phyloP scores from a whole-genome alignment of 2,113 vertebrate genomes.

The Carassius carassius region DNA sequence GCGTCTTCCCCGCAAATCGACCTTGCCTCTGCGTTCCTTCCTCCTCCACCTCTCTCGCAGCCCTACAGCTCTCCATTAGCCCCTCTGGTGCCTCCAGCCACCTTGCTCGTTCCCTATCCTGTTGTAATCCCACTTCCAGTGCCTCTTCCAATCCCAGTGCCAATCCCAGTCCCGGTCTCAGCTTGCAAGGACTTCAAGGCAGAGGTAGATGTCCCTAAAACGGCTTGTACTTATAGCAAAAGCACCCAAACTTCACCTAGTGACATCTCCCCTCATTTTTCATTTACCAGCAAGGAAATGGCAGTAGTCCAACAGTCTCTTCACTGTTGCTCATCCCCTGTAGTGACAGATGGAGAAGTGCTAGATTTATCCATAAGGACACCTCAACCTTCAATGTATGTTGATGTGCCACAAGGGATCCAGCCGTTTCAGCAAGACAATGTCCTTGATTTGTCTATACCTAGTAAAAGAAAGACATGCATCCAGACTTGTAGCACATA shows the following conservation, averaged over 20 bases:
- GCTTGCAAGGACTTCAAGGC: conserved; percentile 81
- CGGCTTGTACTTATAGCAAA: conserved; percentile 80
- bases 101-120: conserved; percentile 91
- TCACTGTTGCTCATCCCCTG: conserved; percentile 47
- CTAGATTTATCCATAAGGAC: conserved; percentile 90
- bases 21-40: conserved; percentile 70
- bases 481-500: conserved; percentile 53
- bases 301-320: conserved; percentile 47
- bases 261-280: conserved; percentile 63
- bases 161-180: conserved; percentile 85
- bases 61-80: conserved; percentile 85
- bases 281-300: conserved; percentile 13
- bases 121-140: conserved; percentile 93
- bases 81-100: conserved; percentile 90
- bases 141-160: conserved; percentile 91
- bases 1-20: conserved; percentile 70
- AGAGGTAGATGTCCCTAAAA: conserved; percentile 75
- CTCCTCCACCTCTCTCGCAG: conserved; percentile 75
- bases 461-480: conserved; percentile 77
- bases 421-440: conserved; percentile 75
- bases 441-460: conserved; percentile 87
- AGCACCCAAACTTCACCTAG: conserved; percentile 81
- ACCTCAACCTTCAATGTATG: conserved; percentile 66
- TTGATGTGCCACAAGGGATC: conserved; percentile 61
- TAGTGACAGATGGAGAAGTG: conserved; percentile 81